phyloP scores from a whole-genome alignment of 2,113 vertebrate genomes.

The Gallinago paraguaiae region DNA sequence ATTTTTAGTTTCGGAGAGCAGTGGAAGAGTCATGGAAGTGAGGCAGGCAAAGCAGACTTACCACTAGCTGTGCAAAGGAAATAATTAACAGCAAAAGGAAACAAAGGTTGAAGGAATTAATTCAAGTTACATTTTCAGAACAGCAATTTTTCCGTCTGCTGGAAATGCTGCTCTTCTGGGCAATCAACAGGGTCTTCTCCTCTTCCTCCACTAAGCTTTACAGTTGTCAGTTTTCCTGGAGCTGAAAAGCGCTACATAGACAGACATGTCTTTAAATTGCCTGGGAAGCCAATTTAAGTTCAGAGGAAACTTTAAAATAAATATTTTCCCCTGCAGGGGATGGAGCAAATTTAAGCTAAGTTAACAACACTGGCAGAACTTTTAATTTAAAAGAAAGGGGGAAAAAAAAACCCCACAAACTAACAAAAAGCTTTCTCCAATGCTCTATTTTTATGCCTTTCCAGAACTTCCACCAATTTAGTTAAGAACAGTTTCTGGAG shows the following conservation, averaged over 20 bases:
- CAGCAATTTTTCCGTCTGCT: neutral
- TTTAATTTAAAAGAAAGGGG: neutral
- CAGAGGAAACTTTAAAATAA: constrained; percentile 60
- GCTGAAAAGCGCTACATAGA: neutral
- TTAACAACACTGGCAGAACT: neutral
- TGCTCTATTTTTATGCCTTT: neutral
- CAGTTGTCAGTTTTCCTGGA: neutral
- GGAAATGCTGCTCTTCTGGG: neutral
- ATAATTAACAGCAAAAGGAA: constrained; percentile 37
- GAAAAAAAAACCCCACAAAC: neutral
- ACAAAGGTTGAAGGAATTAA: neutral
- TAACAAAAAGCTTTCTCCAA: neutral
- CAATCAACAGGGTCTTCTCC: neutral
- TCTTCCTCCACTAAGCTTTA: neutral
- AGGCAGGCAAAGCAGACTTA: neutral
- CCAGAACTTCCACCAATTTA: neutral
- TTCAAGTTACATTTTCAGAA: neutral
- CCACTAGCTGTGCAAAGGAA: neutral
- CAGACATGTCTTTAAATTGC: constrained; percentile 7
- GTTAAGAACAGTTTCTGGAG: neutral
- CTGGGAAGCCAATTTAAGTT: constrained; percentile 5
- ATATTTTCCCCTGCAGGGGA: constrained; percentile 36
- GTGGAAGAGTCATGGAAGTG: neutral
- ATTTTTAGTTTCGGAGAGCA: neutral
- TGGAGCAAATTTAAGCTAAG: constrained; percentile 13